These are phyloP conservation scores for Plutomurus gul DNA, from an alignment of 1,140 invertebrate genomes.

Conservation along the genomic window DNA sequence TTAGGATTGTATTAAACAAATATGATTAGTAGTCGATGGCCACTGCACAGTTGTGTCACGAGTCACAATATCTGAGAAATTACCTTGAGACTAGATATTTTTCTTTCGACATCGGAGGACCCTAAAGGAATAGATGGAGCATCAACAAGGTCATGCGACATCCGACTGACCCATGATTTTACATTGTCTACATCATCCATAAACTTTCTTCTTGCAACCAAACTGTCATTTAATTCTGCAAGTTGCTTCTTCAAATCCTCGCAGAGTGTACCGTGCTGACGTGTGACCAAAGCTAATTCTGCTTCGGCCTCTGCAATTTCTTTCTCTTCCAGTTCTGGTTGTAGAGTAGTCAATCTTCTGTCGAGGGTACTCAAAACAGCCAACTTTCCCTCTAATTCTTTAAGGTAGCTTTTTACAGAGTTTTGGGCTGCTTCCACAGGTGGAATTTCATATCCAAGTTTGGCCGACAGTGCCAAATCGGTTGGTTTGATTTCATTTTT, in stretches of 20 bases:
- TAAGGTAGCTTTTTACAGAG: slow-evolving; percentile 59
- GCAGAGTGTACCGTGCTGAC: slow-evolving; percentile 57
- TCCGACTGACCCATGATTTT: slow-evolving; percentile 75
- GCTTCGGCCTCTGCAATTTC: slow-evolving; percentile 72
- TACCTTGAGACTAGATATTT: slow-evolving; percentile 71
- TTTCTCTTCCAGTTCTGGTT: slow-evolving; percentile 78
- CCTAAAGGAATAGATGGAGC: slow-evolving; percentile 70
- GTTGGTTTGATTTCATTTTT: slow-evolving; percentile 23
- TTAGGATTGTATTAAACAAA: neutral
- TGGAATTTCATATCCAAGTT: slow-evolving; percentile 47
- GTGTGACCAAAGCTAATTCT: slow-evolving; percentile 67
- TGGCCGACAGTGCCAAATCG: neutral
- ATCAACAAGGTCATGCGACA: slow-evolving; percentile 70
- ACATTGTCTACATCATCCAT: slow-evolving; percentile 77
- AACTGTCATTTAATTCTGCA: slow-evolving; percentile 31
- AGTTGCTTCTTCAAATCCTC: slow-evolving; percentile 36
- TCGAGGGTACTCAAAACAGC: slow-evolving; percentile 78
- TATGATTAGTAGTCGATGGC: neutral
- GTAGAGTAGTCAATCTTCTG: slow-evolving; percentile 79
- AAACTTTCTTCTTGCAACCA: slow-evolving; percentile 60
- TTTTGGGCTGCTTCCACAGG: slow-evolving; percentile 35
- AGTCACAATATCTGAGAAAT: neutral
- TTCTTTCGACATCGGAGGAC: slow-evolving; percentile 69
- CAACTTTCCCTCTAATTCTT: slow-evolving; percentile 83
- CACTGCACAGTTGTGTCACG: neutral